A percentile compares a stretch with the other conserved stretches of the same genome.
Evolutionary conservation across 2,888 invertebrate species (phyloP).

Genomic region (Argynnis bischoffii): DNA sequence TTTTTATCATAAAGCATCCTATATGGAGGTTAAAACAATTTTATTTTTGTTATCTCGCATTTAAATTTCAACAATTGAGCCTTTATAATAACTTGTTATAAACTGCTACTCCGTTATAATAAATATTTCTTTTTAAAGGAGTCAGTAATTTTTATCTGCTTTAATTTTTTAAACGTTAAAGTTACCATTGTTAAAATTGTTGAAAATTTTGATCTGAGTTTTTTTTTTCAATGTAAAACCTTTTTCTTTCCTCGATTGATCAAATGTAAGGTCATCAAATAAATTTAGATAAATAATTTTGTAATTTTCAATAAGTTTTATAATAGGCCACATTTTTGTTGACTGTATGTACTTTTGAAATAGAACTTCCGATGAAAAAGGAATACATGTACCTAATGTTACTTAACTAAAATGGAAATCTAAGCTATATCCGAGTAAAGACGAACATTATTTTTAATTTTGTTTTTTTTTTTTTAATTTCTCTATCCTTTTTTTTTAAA

Average conservation of each 20-base stretch:
- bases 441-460: constrained; percentile 6
- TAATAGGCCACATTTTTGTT: constrained; percentile 1
- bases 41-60: constrained; percentile 34
- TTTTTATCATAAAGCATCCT: constrained; percentile 19
- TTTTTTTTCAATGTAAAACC: constrained; percentile 2
- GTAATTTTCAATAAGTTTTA: neutral
- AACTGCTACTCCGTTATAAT: neutral
- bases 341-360: constrained; percentile 15
- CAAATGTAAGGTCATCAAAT: constrained; percentile 13
- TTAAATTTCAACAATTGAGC: neutral
- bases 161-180: constrained; percentile 10
- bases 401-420: neutral
- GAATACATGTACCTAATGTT: neutral
- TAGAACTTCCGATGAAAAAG: constrained; percentile 3
- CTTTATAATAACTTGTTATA: neutral
- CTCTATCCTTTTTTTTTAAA: neutral
- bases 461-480: constrained; percentile 1
- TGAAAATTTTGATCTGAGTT: constrained; percentile 17
- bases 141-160: neutral
- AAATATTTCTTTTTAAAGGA: neutral
- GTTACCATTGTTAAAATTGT: constrained; percentile 38
- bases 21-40: constrained; percentile 6
- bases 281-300: constrained; percentile 1
- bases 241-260: neutral
- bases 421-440: constrained; percentile 5